Conservation (phyloP, 23 tunicate species). For the Aplidium turbinatum region DNA sequence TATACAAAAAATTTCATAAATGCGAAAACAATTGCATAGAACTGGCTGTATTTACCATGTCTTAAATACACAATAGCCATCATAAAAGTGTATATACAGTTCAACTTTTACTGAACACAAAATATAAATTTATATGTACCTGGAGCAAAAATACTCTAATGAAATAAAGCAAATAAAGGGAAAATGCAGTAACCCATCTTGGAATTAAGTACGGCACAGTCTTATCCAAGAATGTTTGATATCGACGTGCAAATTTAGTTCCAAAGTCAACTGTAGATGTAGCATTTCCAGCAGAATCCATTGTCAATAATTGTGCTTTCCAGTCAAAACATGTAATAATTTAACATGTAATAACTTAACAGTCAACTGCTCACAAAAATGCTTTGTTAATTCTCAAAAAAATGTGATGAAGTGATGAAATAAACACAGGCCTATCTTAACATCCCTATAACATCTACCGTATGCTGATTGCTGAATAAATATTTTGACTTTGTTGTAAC, state of each 20-base stretch:
- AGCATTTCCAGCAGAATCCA: conserved; percentile 8
- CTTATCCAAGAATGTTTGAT: conserved; percentile 82
- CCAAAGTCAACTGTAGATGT: conserved; percentile 41
- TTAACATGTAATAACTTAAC: background rate
- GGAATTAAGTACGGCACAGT: conserved; percentile 84
- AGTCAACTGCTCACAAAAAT: no score
- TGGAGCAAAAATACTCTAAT: conserved; percentile 76
- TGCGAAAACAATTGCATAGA: no score
- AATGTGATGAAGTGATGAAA: no score
- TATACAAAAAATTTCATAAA: no score
- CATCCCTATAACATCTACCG: no score
- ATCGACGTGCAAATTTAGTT: conserved; percentile 61
- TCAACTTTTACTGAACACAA: background rate
- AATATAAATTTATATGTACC: conserved; percentile 30
- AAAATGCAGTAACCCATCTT: conserved; percentile 72
- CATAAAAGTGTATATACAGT: no score
- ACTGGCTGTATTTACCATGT: no score
- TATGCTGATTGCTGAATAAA: no score
- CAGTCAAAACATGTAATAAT: background rate
- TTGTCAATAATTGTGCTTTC: background rate
- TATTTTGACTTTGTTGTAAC: no score
- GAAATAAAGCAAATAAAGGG: conserved; percentile 76
- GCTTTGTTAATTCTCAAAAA: no score
- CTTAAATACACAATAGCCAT: no score
- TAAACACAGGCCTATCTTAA: no score